A percentile compares a stretch with the other conserved stretches of the same genome.
Evolutionary conservation across 2,888 invertebrate genomes (phyloP).

Genomic region (Stenurella melanura): DNA sequence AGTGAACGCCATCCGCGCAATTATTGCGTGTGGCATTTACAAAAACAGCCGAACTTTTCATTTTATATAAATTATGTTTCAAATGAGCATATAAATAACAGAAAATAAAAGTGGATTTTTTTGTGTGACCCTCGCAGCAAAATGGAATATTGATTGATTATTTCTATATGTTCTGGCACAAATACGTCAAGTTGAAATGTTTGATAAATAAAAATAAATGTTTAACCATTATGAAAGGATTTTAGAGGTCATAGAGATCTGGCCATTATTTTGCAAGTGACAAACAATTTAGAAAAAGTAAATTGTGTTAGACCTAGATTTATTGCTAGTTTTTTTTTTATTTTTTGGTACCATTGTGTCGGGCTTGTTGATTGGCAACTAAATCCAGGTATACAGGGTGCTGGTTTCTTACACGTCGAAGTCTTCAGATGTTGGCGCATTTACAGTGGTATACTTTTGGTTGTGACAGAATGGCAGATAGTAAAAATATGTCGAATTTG

Average conservation of each 20-base stretch:
- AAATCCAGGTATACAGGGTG: not conserved
- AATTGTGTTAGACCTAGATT: conserved; percentile 22
- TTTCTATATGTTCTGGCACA: conserved; percentile 26
- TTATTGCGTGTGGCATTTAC: conserved; percentile 1
- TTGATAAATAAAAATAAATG: conserved; percentile 23
- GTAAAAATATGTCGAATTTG: too few species aligned
- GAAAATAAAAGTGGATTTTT: conserved; percentile 6
- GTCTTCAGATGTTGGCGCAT: too few species aligned
- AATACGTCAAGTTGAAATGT: conserved; percentile 24
- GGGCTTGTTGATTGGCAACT: conserved; percentile 12
- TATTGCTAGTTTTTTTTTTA: conserved; percentile 7
- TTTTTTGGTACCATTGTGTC: not conserved
- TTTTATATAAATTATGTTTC: not conserved
- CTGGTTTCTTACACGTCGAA: not conserved
- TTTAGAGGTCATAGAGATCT: conserved; percentile 11
- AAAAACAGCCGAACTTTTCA: conserved; percentile 7
- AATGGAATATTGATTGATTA: conserved; percentile 18
- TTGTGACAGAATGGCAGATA: too few species aligned
- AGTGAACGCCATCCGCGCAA: conserved; percentile 1
- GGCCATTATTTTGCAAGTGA: conserved; percentile 23
- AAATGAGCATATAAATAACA: not conserved
- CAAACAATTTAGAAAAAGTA: conserved; percentile 24
- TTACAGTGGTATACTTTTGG: too few species aligned
- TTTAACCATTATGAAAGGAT: conserved; percentile 20
- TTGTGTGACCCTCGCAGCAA: not conserved